Evolutionary conservation across 2,888 invertebrate species (phyloP).

Genomic region (Quadroppia sp.): DNA sequence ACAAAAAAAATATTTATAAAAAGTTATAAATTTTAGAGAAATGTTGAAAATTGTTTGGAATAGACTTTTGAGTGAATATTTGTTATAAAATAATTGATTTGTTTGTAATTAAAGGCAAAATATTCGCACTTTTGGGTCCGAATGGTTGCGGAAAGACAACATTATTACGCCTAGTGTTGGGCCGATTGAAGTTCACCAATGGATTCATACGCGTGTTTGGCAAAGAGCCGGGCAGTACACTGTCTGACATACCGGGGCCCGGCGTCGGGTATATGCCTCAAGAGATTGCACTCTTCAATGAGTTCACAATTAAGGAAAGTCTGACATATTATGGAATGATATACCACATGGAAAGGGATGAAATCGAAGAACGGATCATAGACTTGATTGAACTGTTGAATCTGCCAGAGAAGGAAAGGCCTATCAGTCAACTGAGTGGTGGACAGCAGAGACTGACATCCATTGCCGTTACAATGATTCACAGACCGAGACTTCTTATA

Average conservation of each 20-base stretch:
- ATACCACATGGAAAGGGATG: constrained; percentile 17
- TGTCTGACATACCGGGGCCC: constrained; percentile 31
- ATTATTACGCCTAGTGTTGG: constrained; percentile 84
- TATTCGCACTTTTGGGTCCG: constrained; percentile 83
- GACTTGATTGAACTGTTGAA: constrained; percentile 36
- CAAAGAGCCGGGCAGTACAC: not conserved
- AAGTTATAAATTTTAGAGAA: too few species aligned
- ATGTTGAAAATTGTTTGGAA: too few species aligned
- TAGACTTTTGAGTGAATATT: too few species aligned
- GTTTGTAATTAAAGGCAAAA: constrained; percentile 17
- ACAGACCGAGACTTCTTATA: constrained; percentile 84
- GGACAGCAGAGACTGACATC: constrained; percentile 87
- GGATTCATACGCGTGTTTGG: constrained; percentile 87
- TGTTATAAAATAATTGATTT: not conserved
- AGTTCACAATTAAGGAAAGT: constrained; percentile 42
- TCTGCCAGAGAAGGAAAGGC: constrained; percentile 34
- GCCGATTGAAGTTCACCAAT: constrained; percentile 73
- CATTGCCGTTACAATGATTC: constrained; percentile 85
- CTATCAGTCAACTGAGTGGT: constrained; percentile 59
- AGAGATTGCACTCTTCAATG: constrained; percentile 41
- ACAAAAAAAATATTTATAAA: too few species aligned
- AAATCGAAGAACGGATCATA: constrained; percentile 22
- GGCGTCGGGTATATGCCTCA: constrained; percentile 44
- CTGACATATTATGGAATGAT: constrained; percentile 40
- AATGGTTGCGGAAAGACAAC: constrained; percentile 96